Evolutionary conservation across 2,888 invertebrate genomes (phyloP), one percentile per base, ranked within the genome.

Genomic region (Trichogramma evanescens): DNA sequence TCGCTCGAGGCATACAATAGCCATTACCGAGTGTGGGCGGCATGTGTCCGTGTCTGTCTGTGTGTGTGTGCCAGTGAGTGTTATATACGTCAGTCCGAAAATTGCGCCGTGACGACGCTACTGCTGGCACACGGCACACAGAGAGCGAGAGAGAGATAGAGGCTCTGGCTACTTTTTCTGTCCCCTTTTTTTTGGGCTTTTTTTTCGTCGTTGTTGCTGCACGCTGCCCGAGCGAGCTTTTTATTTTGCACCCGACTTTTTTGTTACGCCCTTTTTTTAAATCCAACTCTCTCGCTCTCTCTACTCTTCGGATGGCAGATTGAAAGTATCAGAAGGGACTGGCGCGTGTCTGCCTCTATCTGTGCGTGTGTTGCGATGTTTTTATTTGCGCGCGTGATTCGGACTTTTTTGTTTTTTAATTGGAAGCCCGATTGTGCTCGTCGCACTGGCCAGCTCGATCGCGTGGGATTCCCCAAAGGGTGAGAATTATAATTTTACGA

Each of bases 71-170:
- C 58, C 40, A 39, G 45, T 53, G 43, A 50, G 52, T 39, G 49
- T 42, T 39, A 52, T 46, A 41, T 56, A 53, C 50, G 62, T 62
- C 62, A 59, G n/a, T 59, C 59, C 41, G 59, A 63, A 59, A 63
- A 59, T 63, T 59, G 57, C 57, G 46, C 52, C 44, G 38, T 4
- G 6, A 43, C 50, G 39, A 39, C 39, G 54, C 52, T 50, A 26
- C 60, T 53, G 41, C 54, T 53, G 6, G 5, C 46, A n/a, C 4
- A 26, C 39, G 26, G 26, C 26, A 26, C 26, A 26, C 26, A 26
- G 26, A 26, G 26, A 26, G 26, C 26, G 26, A 26, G 26, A 26
- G 26, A 26, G 26, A 26, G 26, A 26, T 26, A 26, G 26, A 26
- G 26, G 3, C 44, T 38, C 10, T 10, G 41, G 3, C 40, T 50